Base-by-base conservation (phyloP, 2,797 vertebrate species). In the Eutrigla gurnardus region DNA sequence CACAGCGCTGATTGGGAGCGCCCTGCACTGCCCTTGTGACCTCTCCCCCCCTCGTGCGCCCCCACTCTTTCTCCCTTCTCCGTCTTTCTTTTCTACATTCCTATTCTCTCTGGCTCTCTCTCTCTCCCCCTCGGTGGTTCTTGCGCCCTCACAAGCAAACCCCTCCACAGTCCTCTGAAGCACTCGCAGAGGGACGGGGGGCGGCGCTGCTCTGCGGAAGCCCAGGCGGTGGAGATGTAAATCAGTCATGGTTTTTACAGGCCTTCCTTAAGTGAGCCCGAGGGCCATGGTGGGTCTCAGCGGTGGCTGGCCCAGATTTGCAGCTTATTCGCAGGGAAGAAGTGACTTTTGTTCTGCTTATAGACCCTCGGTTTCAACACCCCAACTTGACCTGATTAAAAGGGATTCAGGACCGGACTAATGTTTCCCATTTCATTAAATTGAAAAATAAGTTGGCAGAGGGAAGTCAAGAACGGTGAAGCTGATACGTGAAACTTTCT, bases 211-310 rank as follows among this genome's bases (percentile, higher is more conserved):
- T 86, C 80, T 62, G 84, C 64, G 75, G 88, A 92, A 91, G 86
- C 84, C 84, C 77, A 49, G 85, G 83, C 89, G 88, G 83, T 40
- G 35, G 77, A 83, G 91, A 90, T 89, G 92, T 92, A 93, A 92
- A 94, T 93, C 92, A 91, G 90, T 91, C 91, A 91, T 83, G 91
- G 83, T 87, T 94, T 94, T 93, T 92, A 91, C 89, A 91, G 75
- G 72, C 86, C 78, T 86, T 92, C 75, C 85, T 91, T 89, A 88
- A 93, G 86, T 81, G 83, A 90, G 80, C 80, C 90, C 83, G 17
- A 81, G 87, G 91, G 90, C 83, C 80, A 79, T 45, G 62, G 83
- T 60, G 82, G 80, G 89, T 81, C 81, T 85, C 71, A 70, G 80
- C 18, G n/a, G 86, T 75, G 75, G 50, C 70, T 89, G 67, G 83